phyloP scores from a whole-genome alignment of 2,888 invertebrate genomes.

The Anodontia alba region DNA sequence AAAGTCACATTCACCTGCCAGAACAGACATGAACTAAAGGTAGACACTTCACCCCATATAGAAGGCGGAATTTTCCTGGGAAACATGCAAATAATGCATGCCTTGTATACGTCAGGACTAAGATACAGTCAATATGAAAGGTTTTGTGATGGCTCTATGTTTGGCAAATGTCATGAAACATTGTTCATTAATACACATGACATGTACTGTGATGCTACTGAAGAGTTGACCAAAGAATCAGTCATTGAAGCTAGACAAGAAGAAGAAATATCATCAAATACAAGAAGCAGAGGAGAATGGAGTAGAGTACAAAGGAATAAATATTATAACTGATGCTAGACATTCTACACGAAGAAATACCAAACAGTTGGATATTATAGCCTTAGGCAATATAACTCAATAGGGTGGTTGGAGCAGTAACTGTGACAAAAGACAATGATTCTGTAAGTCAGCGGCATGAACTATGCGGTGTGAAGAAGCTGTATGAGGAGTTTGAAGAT shows the following conservation, averaged over 20 bases:
- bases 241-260: too few relatives aligned
- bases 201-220: slow-evolving; percentile 14
- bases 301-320: too few relatives aligned
- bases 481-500: slow-evolving; percentile 4
- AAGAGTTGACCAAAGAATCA: background rate
- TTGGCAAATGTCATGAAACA: slow-evolving; percentile 4
- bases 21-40: background rate
- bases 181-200: background rate
- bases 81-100: background rate
- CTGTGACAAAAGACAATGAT: slow-evolving; percentile 26
- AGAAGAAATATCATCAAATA: too few relatives aligned
- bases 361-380: slow-evolving; percentile 32
- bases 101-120: background rate
- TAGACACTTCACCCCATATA: background rate
- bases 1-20: background rate
- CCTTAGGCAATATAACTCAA: slow-evolving; percentile 23
- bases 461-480: slow-evolving; percentile 34
- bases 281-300: too few relatives aligned
- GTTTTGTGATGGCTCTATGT: background rate
- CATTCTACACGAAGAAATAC: slow-evolving; percentile 39
- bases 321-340: slow-evolving; percentile 32
- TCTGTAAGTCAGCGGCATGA: slow-evolving; percentile 22
- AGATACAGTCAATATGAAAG: background rate
- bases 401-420: slow-evolving; percentile 27
- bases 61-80: background rate